Evolutionary conservation across 2,888 invertebrate genomes (phyloP).

Genomic region (Thereva unica): DNA sequence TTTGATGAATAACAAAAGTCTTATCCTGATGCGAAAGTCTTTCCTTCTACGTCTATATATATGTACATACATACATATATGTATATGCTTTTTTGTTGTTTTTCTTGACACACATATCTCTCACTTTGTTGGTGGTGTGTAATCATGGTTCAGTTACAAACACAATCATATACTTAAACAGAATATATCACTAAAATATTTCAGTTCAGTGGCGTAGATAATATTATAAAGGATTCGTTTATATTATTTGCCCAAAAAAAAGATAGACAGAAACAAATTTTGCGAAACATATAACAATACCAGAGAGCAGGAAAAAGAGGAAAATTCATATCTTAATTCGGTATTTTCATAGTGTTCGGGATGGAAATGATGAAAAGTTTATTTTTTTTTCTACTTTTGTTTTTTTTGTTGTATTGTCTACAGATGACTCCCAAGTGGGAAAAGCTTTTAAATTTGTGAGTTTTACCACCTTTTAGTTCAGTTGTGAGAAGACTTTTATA

Average conservation of each 20-base stretch:
- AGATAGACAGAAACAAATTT: too few species aligned
- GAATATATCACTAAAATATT: too few species aligned
- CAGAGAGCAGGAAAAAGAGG: too few species aligned
- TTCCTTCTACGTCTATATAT: too few species aligned
- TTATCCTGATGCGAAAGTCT: too few species aligned
- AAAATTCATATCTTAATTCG: too few species aligned
- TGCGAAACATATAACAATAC: too few species aligned
- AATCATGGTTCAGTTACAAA: background rate
- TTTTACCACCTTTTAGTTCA: conserved; percentile 46
- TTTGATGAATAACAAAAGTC: too few species aligned
- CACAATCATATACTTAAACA: conserved; percentile 2
- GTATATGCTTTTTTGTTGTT: background rate
- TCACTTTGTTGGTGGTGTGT: conserved; percentile 4
- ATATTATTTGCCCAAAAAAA: too few species aligned
- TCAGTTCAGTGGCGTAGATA: too few species aligned
- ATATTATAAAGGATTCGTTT: too few species aligned
- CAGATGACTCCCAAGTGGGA: conserved; percentile 10
- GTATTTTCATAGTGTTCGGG: conserved; percentile 1
- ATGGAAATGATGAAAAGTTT: conserved; percentile 9
- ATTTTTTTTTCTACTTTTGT: background rate
- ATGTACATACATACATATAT: background rate
- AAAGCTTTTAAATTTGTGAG: conserved; percentile 23
- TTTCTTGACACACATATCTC: conserved; percentile 23
- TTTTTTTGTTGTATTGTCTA: background rate
- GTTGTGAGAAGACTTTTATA: conserved; percentile 55